Evolutionary conservation across 2,113 vertebrate genomes (phyloP).

Genomic region (Pseudorectes ferrugineus): DNA sequence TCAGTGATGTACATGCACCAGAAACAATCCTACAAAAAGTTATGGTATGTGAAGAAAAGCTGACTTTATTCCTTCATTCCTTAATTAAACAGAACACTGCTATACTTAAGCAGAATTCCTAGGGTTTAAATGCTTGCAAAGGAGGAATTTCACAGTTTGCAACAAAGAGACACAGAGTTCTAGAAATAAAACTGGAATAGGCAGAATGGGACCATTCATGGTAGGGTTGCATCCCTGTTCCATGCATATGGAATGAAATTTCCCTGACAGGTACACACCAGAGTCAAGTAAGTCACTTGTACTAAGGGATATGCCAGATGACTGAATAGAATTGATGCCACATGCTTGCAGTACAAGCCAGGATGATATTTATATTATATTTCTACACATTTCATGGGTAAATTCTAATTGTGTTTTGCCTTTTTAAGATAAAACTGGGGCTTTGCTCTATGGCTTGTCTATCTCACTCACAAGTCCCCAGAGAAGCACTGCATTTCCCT

Average conservation of each 20-base stretch:
- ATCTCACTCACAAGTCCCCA: background rate
- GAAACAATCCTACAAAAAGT: background rate
- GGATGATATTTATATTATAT: background rate
- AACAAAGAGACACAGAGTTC: background rate
- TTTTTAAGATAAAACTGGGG: background rate
- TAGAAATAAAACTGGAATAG: background rate
- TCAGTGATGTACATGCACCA: accelerated
- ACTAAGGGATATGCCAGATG: background rate
- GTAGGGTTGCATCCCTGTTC: background rate
- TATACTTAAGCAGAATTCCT: background rate
- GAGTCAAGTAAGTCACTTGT: accelerated
- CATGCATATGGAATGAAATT: background rate
- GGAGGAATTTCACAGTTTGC: background rate
- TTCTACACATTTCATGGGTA: background rate
- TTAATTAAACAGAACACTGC: background rate
- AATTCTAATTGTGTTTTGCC: background rate
- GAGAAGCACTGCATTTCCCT: background rate
- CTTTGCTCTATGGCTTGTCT: background rate
- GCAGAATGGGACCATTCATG: background rate
- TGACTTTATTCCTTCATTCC: background rate
- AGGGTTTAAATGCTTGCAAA: background rate
- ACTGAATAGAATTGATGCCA: background rate
- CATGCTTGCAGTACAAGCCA: background rate
- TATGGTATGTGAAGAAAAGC: accelerated
- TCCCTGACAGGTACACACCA: background rate